phyloP scores from a whole-genome alignment of 1,140 invertebrate genomes.

The Leptopilina boulardi region DNA sequence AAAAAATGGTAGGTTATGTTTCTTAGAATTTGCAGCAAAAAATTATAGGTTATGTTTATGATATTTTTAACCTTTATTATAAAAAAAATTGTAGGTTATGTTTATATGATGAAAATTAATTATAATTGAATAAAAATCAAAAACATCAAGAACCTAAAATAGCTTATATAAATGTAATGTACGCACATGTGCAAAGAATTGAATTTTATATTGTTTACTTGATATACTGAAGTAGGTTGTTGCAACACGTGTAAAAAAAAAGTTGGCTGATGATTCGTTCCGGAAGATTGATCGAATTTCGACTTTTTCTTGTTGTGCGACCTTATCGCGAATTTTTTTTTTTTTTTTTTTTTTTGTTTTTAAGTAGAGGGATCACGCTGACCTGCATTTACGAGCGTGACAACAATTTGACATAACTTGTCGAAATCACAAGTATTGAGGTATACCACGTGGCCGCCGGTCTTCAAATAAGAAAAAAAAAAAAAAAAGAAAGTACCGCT shows the following conservation, averaged over 20 bases:
- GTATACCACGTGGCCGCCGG: not conserved
- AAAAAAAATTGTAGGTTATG: too few relatives aligned
- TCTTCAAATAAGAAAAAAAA: not conserved
- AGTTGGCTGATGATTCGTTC: not conserved
- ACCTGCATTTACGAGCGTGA: not conserved
- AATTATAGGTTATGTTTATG: too few relatives aligned
- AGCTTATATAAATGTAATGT: too few relatives aligned
- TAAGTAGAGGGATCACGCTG: not conserved
- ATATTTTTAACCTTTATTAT: too few relatives aligned
- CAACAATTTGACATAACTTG: not conserved
- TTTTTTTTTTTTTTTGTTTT: too few relatives aligned
- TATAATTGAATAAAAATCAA: too few relatives aligned
- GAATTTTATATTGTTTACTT: too few relatives aligned
- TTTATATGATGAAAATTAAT: too few relatives aligned
- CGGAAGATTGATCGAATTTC: not conserved
- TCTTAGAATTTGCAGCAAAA: too few relatives aligned
- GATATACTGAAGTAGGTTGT: not conserved
- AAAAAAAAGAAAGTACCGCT: constrained; percentile 11
- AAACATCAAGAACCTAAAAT: too few relatives aligned
- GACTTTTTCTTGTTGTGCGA: not conserved
- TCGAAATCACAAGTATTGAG: constrained; percentile 1
- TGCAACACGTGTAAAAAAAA: constrained; percentile 9
- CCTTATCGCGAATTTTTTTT: constrained; percentile 6
- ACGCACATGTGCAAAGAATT: too few relatives aligned
- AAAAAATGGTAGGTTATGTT: too few relatives aligned